Conservation (phyloP, 2,888 invertebrate species). For the Plebejus melissa region DNA sequence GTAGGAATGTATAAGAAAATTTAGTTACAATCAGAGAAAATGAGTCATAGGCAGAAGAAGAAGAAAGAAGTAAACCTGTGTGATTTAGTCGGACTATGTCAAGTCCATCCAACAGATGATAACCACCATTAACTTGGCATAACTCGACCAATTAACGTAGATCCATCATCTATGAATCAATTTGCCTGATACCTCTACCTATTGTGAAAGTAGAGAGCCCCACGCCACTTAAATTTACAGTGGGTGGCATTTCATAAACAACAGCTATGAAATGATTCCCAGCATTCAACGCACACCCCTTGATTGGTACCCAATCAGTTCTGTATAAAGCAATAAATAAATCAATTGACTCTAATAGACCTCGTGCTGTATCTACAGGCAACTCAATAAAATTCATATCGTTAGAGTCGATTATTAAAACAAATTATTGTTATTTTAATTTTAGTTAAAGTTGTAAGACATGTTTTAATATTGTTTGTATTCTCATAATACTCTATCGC, state of each 20-base stretch:
- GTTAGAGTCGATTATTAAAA: not conserved
- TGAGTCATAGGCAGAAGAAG: too few species aligned
- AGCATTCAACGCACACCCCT: conserved; percentile 10
- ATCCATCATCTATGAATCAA: not conserved
- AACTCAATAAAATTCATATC: not conserved
- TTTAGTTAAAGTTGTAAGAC: too few species aligned
- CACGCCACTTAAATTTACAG: not conserved
- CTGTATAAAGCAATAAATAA: conserved; percentile 24
- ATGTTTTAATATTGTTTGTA: too few species aligned
- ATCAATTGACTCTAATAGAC: conserved; percentile 10
- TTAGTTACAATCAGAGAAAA: too few species aligned
- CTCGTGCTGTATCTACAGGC: not conserved
- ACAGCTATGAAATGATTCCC: conserved; percentile 9
- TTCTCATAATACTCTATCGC: too few species aligned
- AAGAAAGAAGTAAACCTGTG: too few species aligned
- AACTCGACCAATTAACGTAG: too few species aligned
- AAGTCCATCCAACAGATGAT: too few species aligned
- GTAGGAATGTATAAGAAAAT: too few species aligned
- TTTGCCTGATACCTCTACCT: not conserved
- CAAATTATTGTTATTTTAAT: not conserved
- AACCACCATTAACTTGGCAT: too few species aligned
- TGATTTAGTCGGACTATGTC: too few species aligned
- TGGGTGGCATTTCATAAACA: not conserved
- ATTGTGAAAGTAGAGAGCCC: not conserved
- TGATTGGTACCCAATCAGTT: conserved; percentile 22